phyloP scores from a whole-genome alignment of 2,113 vertebrate genomes.

The Hemiprocne comata region DNA sequence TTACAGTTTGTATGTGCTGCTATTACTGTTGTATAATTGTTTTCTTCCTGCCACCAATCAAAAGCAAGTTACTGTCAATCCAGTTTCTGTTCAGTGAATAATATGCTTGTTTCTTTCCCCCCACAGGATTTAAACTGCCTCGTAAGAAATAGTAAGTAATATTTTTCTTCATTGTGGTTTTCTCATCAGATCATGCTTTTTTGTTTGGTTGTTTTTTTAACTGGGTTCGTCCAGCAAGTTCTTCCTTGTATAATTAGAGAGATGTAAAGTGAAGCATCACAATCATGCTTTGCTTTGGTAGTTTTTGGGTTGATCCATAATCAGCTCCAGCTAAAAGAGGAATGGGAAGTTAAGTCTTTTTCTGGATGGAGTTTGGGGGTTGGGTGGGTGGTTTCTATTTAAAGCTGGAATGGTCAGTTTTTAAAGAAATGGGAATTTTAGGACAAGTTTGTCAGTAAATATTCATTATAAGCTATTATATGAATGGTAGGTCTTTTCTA shows the following conservation, averaged over 20 bases:
- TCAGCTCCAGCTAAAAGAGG: background rate
- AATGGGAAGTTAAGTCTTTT: background rate
- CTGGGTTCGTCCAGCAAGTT: background rate
- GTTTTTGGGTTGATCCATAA: background rate
- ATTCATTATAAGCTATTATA: background rate
- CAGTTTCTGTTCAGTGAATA: conserved; percentile 11
- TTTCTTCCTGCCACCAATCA: background rate
- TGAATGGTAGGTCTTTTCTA: no score
- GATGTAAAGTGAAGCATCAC: background rate
- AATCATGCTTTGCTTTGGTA: background rate
- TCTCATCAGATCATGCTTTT: background rate
- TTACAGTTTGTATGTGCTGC: fast-evolving
- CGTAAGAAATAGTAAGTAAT: conserved; percentile 76
- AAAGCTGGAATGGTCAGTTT: background rate
- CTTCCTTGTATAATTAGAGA: background rate
- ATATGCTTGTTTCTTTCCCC: conserved; percentile 34
- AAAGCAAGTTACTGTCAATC: background rate
- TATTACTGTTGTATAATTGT: background rate
- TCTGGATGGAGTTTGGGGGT: background rate
- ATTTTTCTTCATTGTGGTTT: background rate
- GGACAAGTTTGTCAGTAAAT: background rate
- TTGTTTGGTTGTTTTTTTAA: background rate
- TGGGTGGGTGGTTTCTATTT: background rate
- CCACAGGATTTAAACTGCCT: conserved; percentile 73
- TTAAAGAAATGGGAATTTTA: background rate